Evolutionary conservation across 2,888 invertebrate genomes (phyloP).

Genomic region (Oscheius onirici): DNA sequence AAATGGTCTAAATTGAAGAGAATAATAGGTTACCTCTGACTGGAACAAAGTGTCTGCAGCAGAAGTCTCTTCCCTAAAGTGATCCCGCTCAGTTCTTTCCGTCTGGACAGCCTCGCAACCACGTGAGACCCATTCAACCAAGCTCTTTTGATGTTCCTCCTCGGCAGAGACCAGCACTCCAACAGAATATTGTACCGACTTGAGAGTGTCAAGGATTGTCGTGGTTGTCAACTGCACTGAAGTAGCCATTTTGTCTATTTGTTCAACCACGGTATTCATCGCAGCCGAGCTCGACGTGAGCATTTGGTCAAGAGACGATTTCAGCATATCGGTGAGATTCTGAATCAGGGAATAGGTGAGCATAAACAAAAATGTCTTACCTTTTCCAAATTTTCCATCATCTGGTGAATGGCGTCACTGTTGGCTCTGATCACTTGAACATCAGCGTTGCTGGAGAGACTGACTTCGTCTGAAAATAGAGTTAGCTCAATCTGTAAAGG

Average conservation of each 20-base stretch:
- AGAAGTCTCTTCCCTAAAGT: background rate
- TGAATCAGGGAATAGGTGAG: background rate
- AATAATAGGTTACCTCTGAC: background rate
- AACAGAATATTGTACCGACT: too few species aligned
- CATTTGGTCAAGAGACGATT: background rate
- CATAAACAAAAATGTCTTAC: background rate
- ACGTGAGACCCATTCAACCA: background rate
- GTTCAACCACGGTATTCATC: background rate
- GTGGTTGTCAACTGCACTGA: background rate
- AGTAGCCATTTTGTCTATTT: background rate
- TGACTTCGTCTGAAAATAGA: background rate
- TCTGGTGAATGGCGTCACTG: background rate
- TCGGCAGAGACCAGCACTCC: background rate
- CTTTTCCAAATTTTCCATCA: background rate
- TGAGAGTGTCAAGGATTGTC: background rate
- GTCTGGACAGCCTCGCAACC: background rate
- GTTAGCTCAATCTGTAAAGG: background rate
- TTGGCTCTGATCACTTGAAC: conserved; percentile 10
- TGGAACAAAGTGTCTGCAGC: background rate
- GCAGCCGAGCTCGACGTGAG: background rate
- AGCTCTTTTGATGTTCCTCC: background rate
- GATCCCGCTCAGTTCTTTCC: background rate
- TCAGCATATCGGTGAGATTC: background rate
- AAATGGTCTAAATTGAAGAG: background rate
- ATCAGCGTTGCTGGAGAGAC: conserved; percentile 1